Evolutionary conservation across 1,140 invertebrate species (phyloP).

Genomic region (Calosoma granatense): DNA sequence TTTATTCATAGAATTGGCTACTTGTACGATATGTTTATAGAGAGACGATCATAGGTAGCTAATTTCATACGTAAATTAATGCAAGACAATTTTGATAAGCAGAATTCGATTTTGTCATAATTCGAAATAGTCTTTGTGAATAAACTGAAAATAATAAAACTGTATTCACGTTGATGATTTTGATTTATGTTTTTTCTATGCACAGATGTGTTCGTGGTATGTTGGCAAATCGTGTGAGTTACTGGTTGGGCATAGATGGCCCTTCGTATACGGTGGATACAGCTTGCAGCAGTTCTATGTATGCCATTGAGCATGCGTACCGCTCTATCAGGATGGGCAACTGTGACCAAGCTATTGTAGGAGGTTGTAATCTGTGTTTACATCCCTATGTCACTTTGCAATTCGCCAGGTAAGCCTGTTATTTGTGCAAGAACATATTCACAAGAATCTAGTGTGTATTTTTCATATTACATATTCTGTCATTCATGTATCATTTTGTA

Average conservation of each 20-base stretch:
- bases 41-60: too few relatives aligned
- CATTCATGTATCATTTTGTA: slow-evolving; percentile 11
- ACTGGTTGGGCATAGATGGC: slow-evolving; percentile 55
- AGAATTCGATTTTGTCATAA: too few relatives aligned
- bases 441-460: slow-evolving; percentile 12
- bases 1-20: too few relatives aligned
- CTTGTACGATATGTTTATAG: too few relatives aligned
- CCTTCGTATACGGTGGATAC: slow-evolving; percentile 80
- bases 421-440: not conserved
- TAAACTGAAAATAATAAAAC: not conserved
- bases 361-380: slow-evolving; percentile 71
- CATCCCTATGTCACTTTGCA: slow-evolving; percentile 79
- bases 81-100: too few relatives aligned
- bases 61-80: too few relatives aligned
- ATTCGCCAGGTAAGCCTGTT: slow-evolving; percentile 55
- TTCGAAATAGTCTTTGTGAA: slow-evolving; percentile 22
- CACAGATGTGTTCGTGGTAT: slow-evolving; percentile 74
- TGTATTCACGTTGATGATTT: not conserved
- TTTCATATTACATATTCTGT: slow-evolving; percentile 17
- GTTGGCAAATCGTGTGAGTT: slow-evolving; percentile 84
- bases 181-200: not conserved
- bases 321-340: slow-evolving; percentile 60
- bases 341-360: slow-evolving; percentile 82
- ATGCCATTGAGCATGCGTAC: slow-evolving; percentile 76
- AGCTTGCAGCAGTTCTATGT: slow-evolving; percentile 81